Conservation (phyloP, 2,888 invertebrate genomes). For the Eubasilissa splendida region DNA sequence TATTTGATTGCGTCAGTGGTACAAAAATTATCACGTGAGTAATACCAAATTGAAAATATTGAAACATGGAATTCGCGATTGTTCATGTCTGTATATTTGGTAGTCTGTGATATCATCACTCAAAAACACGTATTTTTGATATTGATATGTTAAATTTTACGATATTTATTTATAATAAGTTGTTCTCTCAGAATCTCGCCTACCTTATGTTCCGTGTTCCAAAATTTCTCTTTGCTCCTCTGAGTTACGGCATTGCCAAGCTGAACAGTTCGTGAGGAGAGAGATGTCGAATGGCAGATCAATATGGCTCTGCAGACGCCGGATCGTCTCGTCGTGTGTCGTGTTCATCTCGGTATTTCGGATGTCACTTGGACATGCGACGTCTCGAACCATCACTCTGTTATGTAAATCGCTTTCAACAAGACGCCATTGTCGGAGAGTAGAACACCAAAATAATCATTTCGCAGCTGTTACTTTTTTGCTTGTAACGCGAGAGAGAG, state of each 20-base stretch:
- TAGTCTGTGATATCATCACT: no score
- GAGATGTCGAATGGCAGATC: neutral
- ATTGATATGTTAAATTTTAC: no score
- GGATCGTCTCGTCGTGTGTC: neutral
- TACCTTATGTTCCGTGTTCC: no score
- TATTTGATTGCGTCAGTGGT: no score
- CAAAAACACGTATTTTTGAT: no score
- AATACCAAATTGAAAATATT: no score
- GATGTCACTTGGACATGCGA: conserved; percentile 12
- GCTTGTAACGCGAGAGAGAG: no score
- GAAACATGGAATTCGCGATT: no score
- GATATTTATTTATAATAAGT: no score
- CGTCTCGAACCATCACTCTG: neutral
- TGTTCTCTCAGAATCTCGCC: no score
- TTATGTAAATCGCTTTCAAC: neutral
- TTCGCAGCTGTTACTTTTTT: neutral
- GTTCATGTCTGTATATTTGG: no score
- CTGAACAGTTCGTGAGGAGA: neutral
- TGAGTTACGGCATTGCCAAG: neutral
- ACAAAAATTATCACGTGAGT: no score
- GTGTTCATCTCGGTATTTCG: neutral
- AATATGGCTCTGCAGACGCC: conserved; percentile 5
- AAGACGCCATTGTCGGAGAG: neutral
- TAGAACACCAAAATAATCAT: neutral
- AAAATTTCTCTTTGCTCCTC: neutral